Evolutionary conservation across 2,113 vertebrate genomes (phyloP), one percentile per base, ranked within the genome.

Genomic region (Passer montanus): DNA sequence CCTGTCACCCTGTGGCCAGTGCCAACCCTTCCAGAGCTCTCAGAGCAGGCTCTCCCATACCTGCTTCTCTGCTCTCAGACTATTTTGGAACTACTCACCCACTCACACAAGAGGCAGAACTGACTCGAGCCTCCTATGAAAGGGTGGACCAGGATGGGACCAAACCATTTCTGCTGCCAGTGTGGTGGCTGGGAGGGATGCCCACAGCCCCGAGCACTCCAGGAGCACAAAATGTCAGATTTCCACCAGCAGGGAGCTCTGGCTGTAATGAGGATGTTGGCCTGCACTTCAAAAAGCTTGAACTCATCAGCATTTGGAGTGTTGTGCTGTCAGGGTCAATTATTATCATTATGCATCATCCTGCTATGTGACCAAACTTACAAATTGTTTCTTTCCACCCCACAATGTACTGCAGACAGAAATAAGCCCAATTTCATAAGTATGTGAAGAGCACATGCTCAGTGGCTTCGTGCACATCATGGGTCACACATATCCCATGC

Each of bases 251-350:
- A 26, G 28, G 0, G 0, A 81, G 59, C 68, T 67, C 43, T 62
- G 69, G 15, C 27, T 59, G 14, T 46, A 70, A 86, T 44, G 47
- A 74, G 31, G 83, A 90, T 81, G 70, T 86, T 56, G 68, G 60
- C 68, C 35, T 0, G 0, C 43, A 23, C 55, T 86, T 83, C 59
- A 39, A 91, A 93, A 91, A 75, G 30, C 39, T 90, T 92, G 68
- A 90, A 84, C 76, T 95, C 73, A 68, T 81, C 87, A 92, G 46
- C 56, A 41, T 84, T 77, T 81, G 56, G 79, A 84, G 70, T 84
- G 50, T 49, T 68, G 15, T n/a, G 22, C 64, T 92, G 79, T 77
- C 90, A 89, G 58, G 20, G 37, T 78, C 75, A 70, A 13, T 84
- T 91, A 87, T 39, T 62, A 39, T 20, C 0, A 0, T 80, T 50